A percentile compares a stretch with the other conserved stretches of the same genome.
phyloP scores from a whole-genome alignment of 2,797 vertebrate genomes.

The Sylvilagus floridanus region DNA sequence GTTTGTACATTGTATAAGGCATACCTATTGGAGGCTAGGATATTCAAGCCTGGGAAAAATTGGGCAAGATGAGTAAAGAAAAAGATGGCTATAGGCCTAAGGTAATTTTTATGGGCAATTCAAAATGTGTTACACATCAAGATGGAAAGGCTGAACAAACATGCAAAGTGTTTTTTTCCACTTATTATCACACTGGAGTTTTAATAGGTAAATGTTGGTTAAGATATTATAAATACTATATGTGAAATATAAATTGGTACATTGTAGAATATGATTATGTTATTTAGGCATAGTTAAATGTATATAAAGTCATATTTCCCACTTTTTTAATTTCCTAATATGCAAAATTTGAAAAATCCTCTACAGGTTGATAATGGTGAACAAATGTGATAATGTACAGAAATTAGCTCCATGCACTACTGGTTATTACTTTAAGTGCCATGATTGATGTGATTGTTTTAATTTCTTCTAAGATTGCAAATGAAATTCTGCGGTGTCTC shows the following conservation, averaged over 20 bases:
- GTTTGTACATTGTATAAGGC: neutral
- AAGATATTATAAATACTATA: neutral
- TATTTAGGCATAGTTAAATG: neutral
- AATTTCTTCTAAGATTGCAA: neutral
- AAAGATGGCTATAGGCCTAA: neutral
- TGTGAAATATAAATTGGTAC: neutral
- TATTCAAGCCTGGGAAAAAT: neutral
- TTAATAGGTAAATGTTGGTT: neutral
- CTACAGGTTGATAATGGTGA: neutral
- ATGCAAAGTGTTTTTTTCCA: neutral
- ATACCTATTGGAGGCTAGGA: neutral
- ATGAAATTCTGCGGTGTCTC: neutral
- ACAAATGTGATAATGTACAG: neutral
- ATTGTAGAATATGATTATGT: neutral
- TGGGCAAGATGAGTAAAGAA: neutral
- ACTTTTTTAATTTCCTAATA: neutral
- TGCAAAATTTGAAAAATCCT: neutral
- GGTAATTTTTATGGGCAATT: neutral
- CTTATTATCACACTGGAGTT: neutral
- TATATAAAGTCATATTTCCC: neutral
- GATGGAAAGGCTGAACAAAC: neutral
- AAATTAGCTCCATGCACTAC: neutral
- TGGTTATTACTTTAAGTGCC: neutral
- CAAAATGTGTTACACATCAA: neutral
- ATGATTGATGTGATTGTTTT: neutral